These are phyloP conservation scores for Cerceris rybyensis DNA, from an alignment of 2,888 invertebrate genomes.

Conservation along the genomic window DNA sequence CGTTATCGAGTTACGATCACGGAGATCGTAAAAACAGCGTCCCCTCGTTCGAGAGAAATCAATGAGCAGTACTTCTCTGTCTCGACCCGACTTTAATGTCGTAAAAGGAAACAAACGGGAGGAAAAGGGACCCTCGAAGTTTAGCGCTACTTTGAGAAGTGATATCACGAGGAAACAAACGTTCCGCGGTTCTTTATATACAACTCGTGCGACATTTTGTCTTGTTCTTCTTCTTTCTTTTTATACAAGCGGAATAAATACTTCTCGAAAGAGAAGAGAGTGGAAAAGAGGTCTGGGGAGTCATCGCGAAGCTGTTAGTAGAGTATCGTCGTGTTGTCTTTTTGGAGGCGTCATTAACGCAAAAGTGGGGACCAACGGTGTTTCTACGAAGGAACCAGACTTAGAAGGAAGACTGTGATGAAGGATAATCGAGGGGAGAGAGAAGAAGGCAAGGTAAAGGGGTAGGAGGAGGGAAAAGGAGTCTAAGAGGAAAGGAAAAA, in stretches of 20 bases:
- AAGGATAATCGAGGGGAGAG: conserved; percentile 56
- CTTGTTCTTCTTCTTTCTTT: not conserved
- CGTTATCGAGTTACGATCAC: conserved; percentile 47
- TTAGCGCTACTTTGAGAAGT: not conserved
- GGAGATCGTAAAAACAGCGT: conserved; percentile 35
- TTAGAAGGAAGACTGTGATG: conserved; percentile 54
- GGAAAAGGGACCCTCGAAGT: not conserved
- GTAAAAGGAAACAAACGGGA: conserved; percentile 50
- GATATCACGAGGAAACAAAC: conserved; percentile 14
- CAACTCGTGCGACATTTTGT: too few relatives aligned
- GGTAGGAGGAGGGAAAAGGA: conserved; percentile 17
- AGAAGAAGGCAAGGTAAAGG: conserved; percentile 24
- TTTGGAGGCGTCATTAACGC: conserved; percentile 78
- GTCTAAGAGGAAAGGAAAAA: conserved; percentile 47
- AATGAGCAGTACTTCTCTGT: conserved; percentile 42
- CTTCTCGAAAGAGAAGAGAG: conserved; percentile 26
- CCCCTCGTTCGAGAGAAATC: conserved; percentile 60
- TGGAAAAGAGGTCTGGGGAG: conserved; percentile 36
- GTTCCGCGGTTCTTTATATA: not conserved
- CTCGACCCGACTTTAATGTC: conserved; percentile 17
- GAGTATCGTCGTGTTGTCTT: conserved; percentile 39
- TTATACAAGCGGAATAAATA: conserved; percentile 5
- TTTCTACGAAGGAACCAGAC: conserved; percentile 70
- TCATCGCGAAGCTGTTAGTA: conserved; percentile 37
- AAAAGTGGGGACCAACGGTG: conserved; percentile 62